Conservation (phyloP, 1,140 invertebrate genomes). For the Drosophila bocqueti region DNA sequence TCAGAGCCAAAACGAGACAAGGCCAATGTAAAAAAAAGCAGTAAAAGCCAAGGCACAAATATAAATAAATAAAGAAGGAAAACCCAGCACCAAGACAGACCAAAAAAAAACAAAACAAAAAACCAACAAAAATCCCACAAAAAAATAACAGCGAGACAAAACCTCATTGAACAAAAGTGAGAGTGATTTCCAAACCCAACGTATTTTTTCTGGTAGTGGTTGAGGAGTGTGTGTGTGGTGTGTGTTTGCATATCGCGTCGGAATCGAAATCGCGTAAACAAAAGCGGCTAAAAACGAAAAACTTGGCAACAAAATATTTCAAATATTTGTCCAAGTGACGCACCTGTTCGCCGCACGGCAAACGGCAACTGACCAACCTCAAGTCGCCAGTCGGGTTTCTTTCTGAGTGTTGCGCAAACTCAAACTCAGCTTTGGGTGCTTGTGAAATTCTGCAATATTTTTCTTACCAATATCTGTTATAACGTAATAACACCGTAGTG, state of each 20-base stretch:
- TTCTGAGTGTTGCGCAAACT: constrained; percentile 52
- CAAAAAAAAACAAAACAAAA: constrained; percentile 49
- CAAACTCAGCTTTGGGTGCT: constrained; percentile 14
- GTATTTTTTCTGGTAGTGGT: constrained; percentile 22
- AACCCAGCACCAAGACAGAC: constrained; percentile 18
- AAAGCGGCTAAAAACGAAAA: constrained; percentile 39
- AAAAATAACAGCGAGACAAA: constrained; percentile 40
- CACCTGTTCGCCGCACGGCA: constrained; percentile 15
- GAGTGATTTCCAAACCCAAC: constrained; percentile 82
- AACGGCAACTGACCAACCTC: constrained; percentile 46
- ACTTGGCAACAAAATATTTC: constrained; percentile 60
- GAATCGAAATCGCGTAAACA: constrained; percentile 49
- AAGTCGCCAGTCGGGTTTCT: constrained; percentile 26
- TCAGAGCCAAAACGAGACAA: constrained; percentile 50
- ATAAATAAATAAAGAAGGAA: constrained; percentile 40
- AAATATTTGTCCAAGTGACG: constrained; percentile 68
- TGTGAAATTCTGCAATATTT: constrained; percentile 43
- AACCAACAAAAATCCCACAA: constrained; percentile 16
- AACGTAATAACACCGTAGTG: constrained; percentile 45
- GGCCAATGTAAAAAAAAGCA: constrained; percentile 44
- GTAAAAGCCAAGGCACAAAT: constrained; percentile 36
- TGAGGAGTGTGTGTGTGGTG: constrained; percentile 12
- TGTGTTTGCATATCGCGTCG: constrained; percentile 64
- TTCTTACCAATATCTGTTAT: constrained; percentile 15
- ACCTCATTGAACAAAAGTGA: constrained; percentile 83